A percentile compares a stretch with the other conserved stretches of the same genome.
These are phyloP conservation scores for Eutolmus rufibarbis DNA, from an alignment of 2,888 invertebrate species.

Conservation along the genomic window DNA sequence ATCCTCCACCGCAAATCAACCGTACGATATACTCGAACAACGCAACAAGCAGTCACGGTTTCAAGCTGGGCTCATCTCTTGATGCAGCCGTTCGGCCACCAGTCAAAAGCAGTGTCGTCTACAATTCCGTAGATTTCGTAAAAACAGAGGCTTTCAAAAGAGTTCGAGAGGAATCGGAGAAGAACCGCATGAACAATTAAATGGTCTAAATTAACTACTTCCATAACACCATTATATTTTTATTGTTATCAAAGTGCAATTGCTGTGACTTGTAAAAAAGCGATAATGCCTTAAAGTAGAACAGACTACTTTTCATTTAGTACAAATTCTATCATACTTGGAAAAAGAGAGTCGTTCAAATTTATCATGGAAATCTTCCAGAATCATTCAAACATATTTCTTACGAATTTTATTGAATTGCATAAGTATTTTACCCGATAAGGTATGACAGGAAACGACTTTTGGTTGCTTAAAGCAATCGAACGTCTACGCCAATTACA, in stretches of 20 bases:
- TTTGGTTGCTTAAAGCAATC: background rate
- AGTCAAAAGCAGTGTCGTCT: constrained; percentile 69
- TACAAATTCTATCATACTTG: constrained; percentile 10
- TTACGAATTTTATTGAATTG: background rate
- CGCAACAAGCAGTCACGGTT: constrained; percentile 50
- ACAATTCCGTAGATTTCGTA: constrained; percentile 92
- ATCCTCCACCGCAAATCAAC: constrained; percentile 59
- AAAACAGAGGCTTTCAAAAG: constrained; percentile 93
- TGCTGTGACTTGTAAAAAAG: background rate
- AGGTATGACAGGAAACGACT: background rate
- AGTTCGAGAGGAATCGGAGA: constrained; percentile 81
- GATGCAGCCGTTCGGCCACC: constrained; percentile 62
- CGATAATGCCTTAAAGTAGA: constrained; percentile 13
- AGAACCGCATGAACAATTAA: constrained; percentile 63
- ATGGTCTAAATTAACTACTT: background rate
- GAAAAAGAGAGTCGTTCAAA: background rate
- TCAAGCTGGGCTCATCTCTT: constrained; percentile 54
- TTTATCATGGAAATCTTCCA: background rate
- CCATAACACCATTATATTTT: background rate
- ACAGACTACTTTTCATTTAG: constrained; percentile 9
- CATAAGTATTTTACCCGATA: background rate
- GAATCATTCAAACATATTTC: background rate
- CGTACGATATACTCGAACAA: constrained; percentile 46
- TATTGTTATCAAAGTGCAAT: constrained; percentile 30
- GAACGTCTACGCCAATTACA: background rate